phyloP scores from a whole-genome alignment of 2,797 vertebrate genomes.

The Carapus acus region DNA sequence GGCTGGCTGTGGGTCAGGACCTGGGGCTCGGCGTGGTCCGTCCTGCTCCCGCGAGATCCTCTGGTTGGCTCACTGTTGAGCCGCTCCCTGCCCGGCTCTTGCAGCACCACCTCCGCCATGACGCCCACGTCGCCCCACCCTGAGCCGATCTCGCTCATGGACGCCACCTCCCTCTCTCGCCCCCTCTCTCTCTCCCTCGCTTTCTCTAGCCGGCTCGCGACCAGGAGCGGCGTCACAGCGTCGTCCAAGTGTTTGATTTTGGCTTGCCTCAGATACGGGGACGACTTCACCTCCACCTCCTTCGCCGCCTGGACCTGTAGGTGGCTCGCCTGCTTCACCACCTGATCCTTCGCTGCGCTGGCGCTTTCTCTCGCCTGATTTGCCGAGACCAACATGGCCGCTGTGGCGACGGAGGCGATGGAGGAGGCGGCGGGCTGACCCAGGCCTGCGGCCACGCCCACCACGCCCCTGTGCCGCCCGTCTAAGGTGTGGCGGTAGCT shows the following conservation, averaged over 20 bases:
- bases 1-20: constrained; percentile 49
- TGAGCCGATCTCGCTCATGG: constrained; percentile 38
- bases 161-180: constrained; percentile 51
- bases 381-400: constrained; percentile 65
- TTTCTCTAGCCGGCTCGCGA: constrained; percentile 64
- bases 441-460: constrained; percentile 62
- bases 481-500: constrained; percentile 59
- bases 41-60: constrained; percentile 57
- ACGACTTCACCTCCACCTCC: constrained; percentile 45
- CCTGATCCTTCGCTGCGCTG: constrained; percentile 36
- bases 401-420: constrained; percentile 61
- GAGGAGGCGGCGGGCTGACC: constrained; percentile 57
- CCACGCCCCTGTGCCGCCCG: constrained; percentile 43
- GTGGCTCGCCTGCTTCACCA: constrained; percentile 33
- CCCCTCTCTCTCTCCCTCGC: constrained; percentile 49
- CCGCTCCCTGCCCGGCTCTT: constrained; percentile 64
- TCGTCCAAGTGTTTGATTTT: constrained; percentile 79
- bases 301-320: constrained; percentile 38
- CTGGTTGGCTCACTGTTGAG: constrained; percentile 66
- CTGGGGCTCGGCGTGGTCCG: constrained; percentile 67
- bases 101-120: constrained; percentile 70
- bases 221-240: constrained; percentile 56
- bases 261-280: constrained; percentile 73
- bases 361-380: constrained; percentile 67
- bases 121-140: constrained; percentile 57